Conservation (phyloP, 53 echinoderm and acorn worm species). For the Patiria pectinifera region DNA sequence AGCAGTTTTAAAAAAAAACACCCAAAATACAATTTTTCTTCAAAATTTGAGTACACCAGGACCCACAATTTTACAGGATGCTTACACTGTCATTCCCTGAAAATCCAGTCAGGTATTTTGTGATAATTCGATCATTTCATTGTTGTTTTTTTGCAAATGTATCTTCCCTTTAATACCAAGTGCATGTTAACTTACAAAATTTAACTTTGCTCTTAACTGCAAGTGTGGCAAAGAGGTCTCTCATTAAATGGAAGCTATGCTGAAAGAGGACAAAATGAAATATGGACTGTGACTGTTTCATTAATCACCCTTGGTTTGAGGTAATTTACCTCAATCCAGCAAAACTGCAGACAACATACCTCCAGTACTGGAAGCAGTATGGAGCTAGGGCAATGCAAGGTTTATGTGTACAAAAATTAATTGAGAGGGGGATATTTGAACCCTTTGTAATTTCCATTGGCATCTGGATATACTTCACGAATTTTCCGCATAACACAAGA, state of each 20-base stretch:
- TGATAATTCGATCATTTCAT: too few species aligned
- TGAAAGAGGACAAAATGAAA: not conserved
- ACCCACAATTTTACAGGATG: too few species aligned
- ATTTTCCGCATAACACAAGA: constrained; percentile 1
- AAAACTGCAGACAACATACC: not conserved
- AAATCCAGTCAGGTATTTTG: too few species aligned
- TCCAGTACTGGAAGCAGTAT: constrained; percentile 7
- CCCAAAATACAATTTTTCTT: too few species aligned
- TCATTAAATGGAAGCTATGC: not conserved
- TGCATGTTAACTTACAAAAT: too few species aligned
- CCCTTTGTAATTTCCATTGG: constrained; percentile 1
- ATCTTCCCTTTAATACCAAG: too few species aligned
- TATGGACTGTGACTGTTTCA: not conserved
- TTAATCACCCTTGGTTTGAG: constrained; percentile 8
- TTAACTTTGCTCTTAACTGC: not conserved
- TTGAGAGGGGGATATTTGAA: not conserved
- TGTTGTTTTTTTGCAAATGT: too few species aligned
- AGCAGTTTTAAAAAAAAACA: too few species aligned
- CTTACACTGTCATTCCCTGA: too few species aligned
- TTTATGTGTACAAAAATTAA: too few species aligned
- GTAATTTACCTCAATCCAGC: constrained; percentile 21
- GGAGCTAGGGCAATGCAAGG: not conserved
- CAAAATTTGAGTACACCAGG: too few species aligned
- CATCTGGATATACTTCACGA: not conserved
- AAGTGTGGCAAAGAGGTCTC: constrained; percentile 3